These are phyloP conservation scores for Drosophila leonis DNA, from an alignment of 2,888 invertebrate genomes.

Conservation along the genomic window DNA sequence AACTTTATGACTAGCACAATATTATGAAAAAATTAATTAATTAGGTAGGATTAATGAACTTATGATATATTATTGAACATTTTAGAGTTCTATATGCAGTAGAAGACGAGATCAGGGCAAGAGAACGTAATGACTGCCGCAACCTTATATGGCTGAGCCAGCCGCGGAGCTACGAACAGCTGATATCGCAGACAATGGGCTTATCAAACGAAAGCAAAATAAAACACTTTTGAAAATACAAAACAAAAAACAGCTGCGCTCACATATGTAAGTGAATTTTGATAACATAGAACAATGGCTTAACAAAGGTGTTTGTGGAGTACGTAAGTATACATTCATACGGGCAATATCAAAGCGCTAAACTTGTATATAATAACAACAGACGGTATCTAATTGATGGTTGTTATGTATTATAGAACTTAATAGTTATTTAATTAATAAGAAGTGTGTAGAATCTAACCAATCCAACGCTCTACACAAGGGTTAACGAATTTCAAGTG, in stretches of 20 bases:
- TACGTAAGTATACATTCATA: not conserved
- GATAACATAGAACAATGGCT: conserved; percentile 13
- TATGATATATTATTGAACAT: too few species aligned
- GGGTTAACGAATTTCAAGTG: conserved; percentile 47
- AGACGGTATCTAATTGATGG: not conserved
- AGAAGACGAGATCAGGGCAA: not conserved
- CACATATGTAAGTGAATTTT: conserved; percentile 1
- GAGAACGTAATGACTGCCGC: not conserved
- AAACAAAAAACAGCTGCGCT: conserved; percentile 31
- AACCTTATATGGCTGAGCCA: conserved; percentile 13
- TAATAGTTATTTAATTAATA: not conserved
- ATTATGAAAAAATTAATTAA: too few species aligned
- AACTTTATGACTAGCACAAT: too few species aligned
- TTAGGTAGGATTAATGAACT: too few species aligned
- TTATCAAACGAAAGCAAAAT: conserved; percentile 20
- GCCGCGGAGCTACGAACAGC: conserved; percentile 23
- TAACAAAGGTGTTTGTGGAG: not conserved
- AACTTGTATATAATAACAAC: not conserved
- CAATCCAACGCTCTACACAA: not conserved
- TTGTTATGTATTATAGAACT: not conserved
- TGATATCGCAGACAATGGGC: not conserved
- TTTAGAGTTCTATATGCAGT: not conserved
- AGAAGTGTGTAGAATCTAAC: too few species aligned
- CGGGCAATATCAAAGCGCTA: not conserved
- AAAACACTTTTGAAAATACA: not conserved